A percentile compares a stretch with the other conserved stretches of the same genome.
These are phyloP conservation scores for Apodemus sylvaticus DNA, from an alignment of 2,113 vertebrate genomes.

Conservation along the genomic window DNA sequence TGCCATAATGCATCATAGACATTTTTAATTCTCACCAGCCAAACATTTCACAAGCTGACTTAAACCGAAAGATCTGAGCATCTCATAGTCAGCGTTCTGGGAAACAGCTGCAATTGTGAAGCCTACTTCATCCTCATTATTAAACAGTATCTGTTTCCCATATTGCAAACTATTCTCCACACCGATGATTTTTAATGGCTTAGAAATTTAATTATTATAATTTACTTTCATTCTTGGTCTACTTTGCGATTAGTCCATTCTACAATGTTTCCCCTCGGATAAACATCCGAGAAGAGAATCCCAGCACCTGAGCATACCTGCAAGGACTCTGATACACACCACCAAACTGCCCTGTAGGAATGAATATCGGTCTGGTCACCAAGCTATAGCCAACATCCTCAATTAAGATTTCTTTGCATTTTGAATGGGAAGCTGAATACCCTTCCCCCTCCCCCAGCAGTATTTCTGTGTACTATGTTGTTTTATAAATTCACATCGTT, in stretches of 20 bases:
- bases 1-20: too few species aligned
- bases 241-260: constrained; percentile 11
- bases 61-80: not conserved
- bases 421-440: not conserved
- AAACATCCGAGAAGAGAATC: constrained; percentile 40
- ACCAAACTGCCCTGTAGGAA: not conserved
- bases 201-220: constrained; percentile 34
- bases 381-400: not conserved
- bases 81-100: not conserved
- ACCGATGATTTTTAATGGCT: constrained; percentile 12
- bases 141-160: not conserved
- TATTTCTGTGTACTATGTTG: not conserved
- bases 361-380: not conserved
- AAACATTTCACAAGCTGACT: not conserved
- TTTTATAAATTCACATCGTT: constrained; percentile 31
- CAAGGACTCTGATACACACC: not conserved
- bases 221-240: not conserved
- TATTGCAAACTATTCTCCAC: constrained; percentile 5
- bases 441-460: too few species aligned
- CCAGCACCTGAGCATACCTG: not conserved
- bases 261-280: not conserved
- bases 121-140: not conserved
- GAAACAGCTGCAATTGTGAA: constrained; percentile 9
- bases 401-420: not conserved
- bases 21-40: constrained; percentile 38